A percentile compares a stretch with the other conserved stretches of the same genome.
Evolutionary conservation across 1,140 invertebrate genomes (phyloP).

Genomic region (Trichoplusia ni): DNA sequence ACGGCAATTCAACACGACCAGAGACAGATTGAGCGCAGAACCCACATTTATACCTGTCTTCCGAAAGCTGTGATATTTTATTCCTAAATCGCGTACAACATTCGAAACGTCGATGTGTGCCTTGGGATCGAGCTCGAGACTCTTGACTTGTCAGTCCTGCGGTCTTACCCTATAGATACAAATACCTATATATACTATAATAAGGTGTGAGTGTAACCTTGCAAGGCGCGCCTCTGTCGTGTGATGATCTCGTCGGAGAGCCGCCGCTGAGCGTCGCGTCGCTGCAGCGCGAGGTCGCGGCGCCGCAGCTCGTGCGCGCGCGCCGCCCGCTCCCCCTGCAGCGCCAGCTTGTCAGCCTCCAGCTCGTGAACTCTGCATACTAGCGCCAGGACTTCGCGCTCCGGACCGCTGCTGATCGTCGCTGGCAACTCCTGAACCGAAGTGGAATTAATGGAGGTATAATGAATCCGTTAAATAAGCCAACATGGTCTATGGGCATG

Average conservation of each 20-base stretch:
- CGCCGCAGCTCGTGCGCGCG: slow-evolving; percentile 92
- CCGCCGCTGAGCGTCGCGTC: slow-evolving; percentile 91
- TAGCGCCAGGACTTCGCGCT: slow-evolving; percentile 91
- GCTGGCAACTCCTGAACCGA: slow-evolving; percentile 94
- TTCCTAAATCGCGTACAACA: too few species aligned
- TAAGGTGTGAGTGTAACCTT: too few species aligned
- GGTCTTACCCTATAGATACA: too few species aligned
- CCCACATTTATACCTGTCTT: too few species aligned
- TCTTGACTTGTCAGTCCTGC: too few species aligned
- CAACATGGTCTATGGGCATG: too few species aligned
- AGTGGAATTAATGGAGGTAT: background rate
- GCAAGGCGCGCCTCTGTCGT: slow-evolving; percentile 91
- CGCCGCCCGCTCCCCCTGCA: slow-evolving; percentile 92
- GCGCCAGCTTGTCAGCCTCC: slow-evolving; percentile 95
- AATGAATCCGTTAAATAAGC: background rate
- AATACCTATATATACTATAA: too few species aligned
- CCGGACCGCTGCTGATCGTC: slow-evolving; percentile 91
- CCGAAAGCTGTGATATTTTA: too few species aligned
- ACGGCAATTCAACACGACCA: too few species aligned
- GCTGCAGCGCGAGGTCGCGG: slow-evolving; percentile 90
- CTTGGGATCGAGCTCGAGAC: too few species aligned
- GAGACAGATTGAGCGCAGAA: too few species aligned
- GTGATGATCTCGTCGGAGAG: slow-evolving; percentile 96
- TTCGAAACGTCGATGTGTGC: too few species aligned
- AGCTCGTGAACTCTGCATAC: slow-evolving; percentile 94